These are phyloP conservation scores for Trinorchestia longiramus DNA, from an alignment of 1,140 invertebrate species.

Conservation along the genomic window DNA sequence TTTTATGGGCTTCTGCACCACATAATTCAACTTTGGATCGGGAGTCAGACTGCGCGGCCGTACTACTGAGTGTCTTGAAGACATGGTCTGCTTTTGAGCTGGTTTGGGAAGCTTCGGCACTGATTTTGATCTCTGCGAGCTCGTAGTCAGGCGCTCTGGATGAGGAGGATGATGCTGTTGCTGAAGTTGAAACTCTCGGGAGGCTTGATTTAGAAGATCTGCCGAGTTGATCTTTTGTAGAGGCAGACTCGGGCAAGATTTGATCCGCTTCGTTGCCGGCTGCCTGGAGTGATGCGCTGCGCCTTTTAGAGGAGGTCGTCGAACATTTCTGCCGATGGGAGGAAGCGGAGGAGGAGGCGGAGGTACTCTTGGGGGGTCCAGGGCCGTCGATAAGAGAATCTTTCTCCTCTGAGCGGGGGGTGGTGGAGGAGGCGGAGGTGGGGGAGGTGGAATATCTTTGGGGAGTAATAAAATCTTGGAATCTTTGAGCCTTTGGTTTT, in stretches of 20 bases:
- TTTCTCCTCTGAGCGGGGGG: slow-evolving; percentile 30
- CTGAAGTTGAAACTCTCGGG: slow-evolving; percentile 2
- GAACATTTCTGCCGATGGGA: background rate
- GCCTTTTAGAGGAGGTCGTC: background rate
- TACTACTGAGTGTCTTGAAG: background rate
- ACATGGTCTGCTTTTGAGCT: background rate
- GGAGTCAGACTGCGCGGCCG: slow-evolving; percentile 18
- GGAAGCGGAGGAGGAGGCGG: slow-evolving; percentile 10
- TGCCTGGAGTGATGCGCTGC: background rate
- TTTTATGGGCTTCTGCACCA: slow-evolving; percentile 10
- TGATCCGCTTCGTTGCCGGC: slow-evolving; percentile 29
- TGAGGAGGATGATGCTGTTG: slow-evolving; percentile 10
- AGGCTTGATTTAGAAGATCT: slow-evolving; percentile 6
- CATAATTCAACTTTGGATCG: slow-evolving; percentile 24
- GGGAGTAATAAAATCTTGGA: slow-evolving; percentile 30
- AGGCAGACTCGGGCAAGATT: slow-evolving; percentile 36
- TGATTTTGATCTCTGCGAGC: slow-evolving; percentile 11
- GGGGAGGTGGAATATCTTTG: slow-evolving; percentile 36
- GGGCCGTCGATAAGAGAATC: background rate
- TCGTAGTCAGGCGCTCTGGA: slow-evolving; percentile 1
- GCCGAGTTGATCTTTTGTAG: background rate
- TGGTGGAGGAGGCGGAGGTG: slow-evolving; percentile 23
- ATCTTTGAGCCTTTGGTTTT: slow-evolving; percentile 51
- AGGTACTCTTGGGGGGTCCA: slow-evolving; percentile 35
- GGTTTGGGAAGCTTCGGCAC: slow-evolving; percentile 24